Percentiles rank a stretch among this genome's conserved stretches.
These are phyloP conservation scores for Formica aserva DNA, from an alignment of 2,888 invertebrate species.

Conservation along the genomic window DNA sequence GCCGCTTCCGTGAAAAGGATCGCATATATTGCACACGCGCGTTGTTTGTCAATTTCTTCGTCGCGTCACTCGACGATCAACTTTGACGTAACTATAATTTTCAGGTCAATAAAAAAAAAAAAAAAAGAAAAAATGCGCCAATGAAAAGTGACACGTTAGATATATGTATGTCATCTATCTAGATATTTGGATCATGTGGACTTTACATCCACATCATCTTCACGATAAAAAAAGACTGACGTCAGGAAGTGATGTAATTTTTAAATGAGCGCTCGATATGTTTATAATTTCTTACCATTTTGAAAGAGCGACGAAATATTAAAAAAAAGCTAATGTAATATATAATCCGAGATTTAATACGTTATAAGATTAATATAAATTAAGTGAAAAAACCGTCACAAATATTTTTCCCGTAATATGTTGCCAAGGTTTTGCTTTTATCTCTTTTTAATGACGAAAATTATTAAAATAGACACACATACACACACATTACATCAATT, in stretches of 20 bases:
- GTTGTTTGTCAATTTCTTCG: not conserved
- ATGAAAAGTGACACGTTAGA: not conserved
- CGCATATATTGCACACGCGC: not conserved
- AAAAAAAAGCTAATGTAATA: not conserved
- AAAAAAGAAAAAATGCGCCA: not conserved
- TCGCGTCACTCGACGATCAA: not conserved
- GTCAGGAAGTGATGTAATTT: not conserved
- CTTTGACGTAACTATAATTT: not conserved
- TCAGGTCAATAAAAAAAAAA: not conserved
- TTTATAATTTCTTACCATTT: not conserved
- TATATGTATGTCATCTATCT: not conserved
- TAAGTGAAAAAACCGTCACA: not conserved
- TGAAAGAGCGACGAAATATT: not conserved
- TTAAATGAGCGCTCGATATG: not conserved
- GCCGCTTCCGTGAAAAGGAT: constrained; percentile 38
- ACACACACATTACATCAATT: not conserved
- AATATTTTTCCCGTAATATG: not conserved
- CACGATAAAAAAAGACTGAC: not conserved
- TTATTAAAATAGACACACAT: not conserved
- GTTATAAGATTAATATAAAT: not conserved
- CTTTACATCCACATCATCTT: not conserved
- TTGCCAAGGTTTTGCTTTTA: not conserved
- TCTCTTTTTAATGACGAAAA: not conserved
- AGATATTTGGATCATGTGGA: not conserved
- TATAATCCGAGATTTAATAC: not conserved